Percentiles rank a stretch among this genome's conserved stretches.
phyloP scores from a whole-genome alignment of 2,797 vertebrate species.

The Poecilia picta region DNA sequence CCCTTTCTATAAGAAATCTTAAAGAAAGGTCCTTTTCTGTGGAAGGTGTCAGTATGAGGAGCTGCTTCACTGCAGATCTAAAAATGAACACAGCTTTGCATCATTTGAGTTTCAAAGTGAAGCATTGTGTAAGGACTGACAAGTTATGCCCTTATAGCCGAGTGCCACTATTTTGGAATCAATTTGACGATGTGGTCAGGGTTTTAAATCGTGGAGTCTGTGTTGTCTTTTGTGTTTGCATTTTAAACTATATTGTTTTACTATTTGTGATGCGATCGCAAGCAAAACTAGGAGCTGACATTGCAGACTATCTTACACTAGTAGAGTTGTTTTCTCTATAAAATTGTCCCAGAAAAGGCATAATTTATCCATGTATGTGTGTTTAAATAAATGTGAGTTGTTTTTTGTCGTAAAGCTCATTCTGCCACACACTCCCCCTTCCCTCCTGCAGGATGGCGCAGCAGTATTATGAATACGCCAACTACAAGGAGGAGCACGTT shows the following conservation, averaged over 20 bases:
- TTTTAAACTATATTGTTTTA: background rate
- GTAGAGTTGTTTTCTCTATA: background rate
- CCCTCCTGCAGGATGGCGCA: constrained; percentile 89
- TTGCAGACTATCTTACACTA: background rate
- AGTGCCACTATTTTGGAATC: background rate
- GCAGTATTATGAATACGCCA: constrained; percentile 91
- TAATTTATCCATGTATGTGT: background rate
- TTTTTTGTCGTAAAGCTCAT: background rate
- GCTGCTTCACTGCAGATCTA: background rate
- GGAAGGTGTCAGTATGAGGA: background rate
- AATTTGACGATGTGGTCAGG: background rate
- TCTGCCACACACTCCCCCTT: background rate
- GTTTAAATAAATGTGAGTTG: background rate
- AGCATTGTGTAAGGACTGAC: background rate
- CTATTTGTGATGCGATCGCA: background rate
- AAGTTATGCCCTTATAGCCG: background rate
- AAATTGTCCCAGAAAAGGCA: background rate
- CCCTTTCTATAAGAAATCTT: background rate
- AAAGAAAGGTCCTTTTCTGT: background rate
- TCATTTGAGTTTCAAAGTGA: background rate
- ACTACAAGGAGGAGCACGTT: constrained; percentile 90
- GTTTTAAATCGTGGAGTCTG: background rate
- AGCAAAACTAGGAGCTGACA: background rate
- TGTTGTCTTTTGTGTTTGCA: constrained; percentile 2
- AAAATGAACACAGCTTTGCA: background rate